Evolutionary conservation across 2,113 vertebrate species (phyloP).

Genomic region (Pungitius pungitius): DNA sequence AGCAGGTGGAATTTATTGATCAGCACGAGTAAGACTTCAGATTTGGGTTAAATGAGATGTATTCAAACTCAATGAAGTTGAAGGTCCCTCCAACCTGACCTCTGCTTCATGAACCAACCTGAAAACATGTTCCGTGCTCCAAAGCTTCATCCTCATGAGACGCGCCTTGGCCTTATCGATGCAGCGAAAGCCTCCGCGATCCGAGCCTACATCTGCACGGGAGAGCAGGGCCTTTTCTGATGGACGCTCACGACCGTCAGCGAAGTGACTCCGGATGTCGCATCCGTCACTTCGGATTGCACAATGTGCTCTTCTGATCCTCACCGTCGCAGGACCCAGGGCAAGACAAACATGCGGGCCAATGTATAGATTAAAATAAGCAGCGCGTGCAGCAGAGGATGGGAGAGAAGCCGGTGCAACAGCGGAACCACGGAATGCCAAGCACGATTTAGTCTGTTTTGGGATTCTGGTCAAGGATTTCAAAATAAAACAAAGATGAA

Average conservation of each 20-base stretch:
- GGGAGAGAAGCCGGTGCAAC: slow-evolving; percentile 55
- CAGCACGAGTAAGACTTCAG: not conserved
- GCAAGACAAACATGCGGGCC: not conserved
- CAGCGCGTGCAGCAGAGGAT: not conserved
- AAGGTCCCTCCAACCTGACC: not conserved
- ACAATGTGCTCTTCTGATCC: not conserved
- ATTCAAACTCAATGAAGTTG: not conserved
- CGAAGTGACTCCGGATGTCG: slow-evolving; percentile 10
- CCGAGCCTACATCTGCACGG: slow-evolving; percentile 22
- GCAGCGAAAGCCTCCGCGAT: slow-evolving; percentile 2
- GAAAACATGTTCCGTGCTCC: slow-evolving; percentile 85
- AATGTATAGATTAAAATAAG: not conserved
- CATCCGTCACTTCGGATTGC: slow-evolving; percentile 11
- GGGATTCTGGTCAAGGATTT: not conserved
- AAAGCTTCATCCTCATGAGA: slow-evolving; percentile 79
- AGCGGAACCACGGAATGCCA: not conserved
- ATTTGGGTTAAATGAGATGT: not conserved
- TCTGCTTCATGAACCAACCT: slow-evolving; percentile 62
- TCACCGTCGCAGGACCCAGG: not conserved
- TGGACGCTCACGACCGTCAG: slow-evolving; percentile 42
- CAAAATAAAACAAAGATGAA: slow-evolving; percentile 51
- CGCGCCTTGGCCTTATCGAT: not conserved
- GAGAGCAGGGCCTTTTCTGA: slow-evolving; percentile 49
- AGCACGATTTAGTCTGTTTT: not conserved
- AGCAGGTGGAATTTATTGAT: not conserved